These are phyloP conservation scores for Pterocles orientalis DNA, from an alignment of 2,113 vertebrate genomes.

Conservation along the genomic window DNA sequence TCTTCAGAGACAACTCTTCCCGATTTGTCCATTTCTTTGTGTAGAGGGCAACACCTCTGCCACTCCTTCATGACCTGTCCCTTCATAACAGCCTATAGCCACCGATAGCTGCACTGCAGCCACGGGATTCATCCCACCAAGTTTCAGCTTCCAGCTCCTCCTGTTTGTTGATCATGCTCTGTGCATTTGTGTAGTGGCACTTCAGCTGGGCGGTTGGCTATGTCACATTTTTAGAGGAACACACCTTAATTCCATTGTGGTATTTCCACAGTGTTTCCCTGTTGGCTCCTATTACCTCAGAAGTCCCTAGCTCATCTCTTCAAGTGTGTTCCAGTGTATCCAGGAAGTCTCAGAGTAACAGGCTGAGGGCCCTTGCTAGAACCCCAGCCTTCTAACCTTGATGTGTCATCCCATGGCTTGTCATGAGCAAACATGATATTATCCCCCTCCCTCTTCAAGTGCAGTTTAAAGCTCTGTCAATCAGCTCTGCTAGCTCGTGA, in stretches of 20 bases:
- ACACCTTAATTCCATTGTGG: neutral
- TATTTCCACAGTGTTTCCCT: neutral
- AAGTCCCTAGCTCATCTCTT: neutral
- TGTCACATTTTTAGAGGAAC: neutral
- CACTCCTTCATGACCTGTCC: neutral
- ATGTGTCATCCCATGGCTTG: neutral
- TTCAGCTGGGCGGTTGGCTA: neutral
- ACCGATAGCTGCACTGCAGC: neutral
- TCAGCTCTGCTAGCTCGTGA: too few species aligned
- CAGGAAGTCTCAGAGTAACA: neutral
- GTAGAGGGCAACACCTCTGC: neutral
- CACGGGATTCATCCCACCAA: neutral
- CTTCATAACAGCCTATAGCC: neutral
- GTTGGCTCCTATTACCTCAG: neutral
- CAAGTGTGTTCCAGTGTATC: neutral
- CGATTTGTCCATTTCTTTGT: too few species aligned
- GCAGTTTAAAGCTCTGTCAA: too few species aligned
- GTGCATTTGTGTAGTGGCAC: neutral
- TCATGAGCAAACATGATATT: neutral
- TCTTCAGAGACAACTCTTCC: neutral
- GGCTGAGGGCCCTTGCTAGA: neutral
- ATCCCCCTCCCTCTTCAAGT: neutral
- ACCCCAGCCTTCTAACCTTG: neutral
- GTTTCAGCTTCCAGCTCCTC: neutral
- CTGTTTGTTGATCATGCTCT: neutral